Evolutionary conservation across 2,797 vertebrate species (phyloP).

Genomic region (Tragelaphus eurycerus): DNA sequence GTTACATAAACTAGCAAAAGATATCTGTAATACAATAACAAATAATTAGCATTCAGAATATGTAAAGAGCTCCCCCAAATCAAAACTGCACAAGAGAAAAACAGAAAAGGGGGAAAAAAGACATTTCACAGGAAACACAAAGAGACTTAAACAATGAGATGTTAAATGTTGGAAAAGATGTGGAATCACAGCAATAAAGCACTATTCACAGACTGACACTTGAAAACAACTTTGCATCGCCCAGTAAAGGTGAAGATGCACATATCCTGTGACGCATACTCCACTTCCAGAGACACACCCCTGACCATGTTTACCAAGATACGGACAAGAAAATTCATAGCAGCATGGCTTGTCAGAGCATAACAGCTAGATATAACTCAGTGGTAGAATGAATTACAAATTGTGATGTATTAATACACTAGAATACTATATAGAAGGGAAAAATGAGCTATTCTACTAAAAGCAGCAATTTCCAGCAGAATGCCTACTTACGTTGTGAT

Average conservation of each 20-base stretch:
- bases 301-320: background rate
- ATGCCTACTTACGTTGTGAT: background rate
- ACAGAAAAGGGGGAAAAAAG: background rate
- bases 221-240: background rate
- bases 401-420: background rate
- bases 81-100: background rate
- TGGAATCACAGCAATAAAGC: background rate
- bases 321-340: background rate
- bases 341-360: background rate
- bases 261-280: background rate
- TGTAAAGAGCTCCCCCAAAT: background rate
- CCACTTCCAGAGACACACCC: background rate
- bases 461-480: background rate
- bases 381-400: background rate
- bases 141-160: background rate
- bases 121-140: background rate
- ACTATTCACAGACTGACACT: background rate
- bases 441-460: background rate
- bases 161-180: background rate
- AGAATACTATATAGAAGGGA: background rate
- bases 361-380: background rate
- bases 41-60: background rate
- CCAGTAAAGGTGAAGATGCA: background rate
- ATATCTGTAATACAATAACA: background rate
- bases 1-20: background rate